These are phyloP conservation scores for Erpetoichthys calabaricus DNA, from an alignment of 2,797 vertebrate genomes.

Conservation along the genomic window DNA sequence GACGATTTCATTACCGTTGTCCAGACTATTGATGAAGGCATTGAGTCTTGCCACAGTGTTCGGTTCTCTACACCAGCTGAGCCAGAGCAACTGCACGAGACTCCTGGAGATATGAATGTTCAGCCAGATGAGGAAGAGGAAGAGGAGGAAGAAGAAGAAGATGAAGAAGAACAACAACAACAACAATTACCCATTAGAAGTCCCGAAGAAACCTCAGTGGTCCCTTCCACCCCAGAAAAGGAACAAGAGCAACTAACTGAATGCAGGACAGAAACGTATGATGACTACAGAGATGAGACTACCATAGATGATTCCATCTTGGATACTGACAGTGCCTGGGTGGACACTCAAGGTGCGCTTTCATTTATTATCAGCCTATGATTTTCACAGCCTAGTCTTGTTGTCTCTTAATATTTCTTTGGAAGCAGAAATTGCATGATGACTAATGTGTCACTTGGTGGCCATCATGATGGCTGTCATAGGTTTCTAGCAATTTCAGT, in stretches of 20 bases:
- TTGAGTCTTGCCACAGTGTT: constrained; percentile 76
- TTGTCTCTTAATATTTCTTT: too few species aligned
- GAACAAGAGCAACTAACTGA: constrained; percentile 59
- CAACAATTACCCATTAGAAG: constrained; percentile 36
- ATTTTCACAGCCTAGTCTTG: neutral
- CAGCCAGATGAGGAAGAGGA: constrained; percentile 40
- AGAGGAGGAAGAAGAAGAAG: constrained; percentile 39
- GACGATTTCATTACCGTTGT: constrained; percentile 96
- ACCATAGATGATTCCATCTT: constrained; percentile 94
- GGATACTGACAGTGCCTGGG: constrained; percentile 93
- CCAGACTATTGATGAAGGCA: constrained; percentile 85
- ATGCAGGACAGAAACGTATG: constrained; percentile 65
- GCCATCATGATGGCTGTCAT: too few species aligned
- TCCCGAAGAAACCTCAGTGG: constrained; percentile 42
- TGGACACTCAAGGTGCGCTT: constrained; percentile 90
- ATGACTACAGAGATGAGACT: constrained; percentile 78
- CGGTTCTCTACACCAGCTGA: constrained; percentile 74
- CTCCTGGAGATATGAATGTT: constrained; percentile 44
- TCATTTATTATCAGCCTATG: constrained; percentile 3
- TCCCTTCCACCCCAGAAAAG: constrained; percentile 54
- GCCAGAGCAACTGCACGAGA: constrained; percentile 37
- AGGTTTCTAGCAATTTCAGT: too few species aligned
- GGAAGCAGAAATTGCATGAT: too few species aligned
- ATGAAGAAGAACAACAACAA: constrained; percentile 40
- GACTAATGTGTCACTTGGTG: too few species aligned